Evolutionary conservation across 2,113 vertebrate genomes (phyloP).

Genomic region (Siniperca knerii): DNA sequence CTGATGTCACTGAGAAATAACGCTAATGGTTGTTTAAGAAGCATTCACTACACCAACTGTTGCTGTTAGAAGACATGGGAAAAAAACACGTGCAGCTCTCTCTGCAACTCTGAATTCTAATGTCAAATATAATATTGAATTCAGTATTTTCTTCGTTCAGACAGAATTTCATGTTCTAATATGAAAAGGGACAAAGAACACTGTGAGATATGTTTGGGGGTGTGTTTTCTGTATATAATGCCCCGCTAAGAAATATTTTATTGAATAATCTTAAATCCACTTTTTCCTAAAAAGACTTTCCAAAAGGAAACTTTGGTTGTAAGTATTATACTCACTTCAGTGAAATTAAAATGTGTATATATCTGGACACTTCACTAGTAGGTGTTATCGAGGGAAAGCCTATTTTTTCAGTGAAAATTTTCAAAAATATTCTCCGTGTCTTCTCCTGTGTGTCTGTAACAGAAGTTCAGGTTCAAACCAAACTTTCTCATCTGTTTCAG

Average conservation of each 20-base stretch:
- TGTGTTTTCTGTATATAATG: slow-evolving; percentile 57
- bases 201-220: slow-evolving; percentile 68
- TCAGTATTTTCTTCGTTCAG: slow-evolving; percentile 42
- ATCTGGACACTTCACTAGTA: slow-evolving; percentile 58
- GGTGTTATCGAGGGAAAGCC: slow-evolving; percentile 44
- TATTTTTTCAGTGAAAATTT: slow-evolving; percentile 74
- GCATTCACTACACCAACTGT: slow-evolving; percentile 19
- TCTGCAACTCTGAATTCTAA: slow-evolving; percentile 42
- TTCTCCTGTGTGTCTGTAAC: slow-evolving; percentile 53
- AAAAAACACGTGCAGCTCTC: background rate
- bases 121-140: slow-evolving; percentile 26
- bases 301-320: slow-evolving; percentile 31
- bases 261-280: slow-evolving; percentile 28
- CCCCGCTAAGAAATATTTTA: slow-evolving; percentile 56
- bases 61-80: slow-evolving; percentile 8
- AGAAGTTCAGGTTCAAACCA: slow-evolving; percentile 61
- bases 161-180: slow-evolving; percentile 9
- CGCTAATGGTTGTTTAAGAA: slow-evolving; percentile 44
- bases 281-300: slow-evolving; percentile 36
- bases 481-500: slow-evolving; percentile 30
- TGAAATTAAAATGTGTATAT: slow-evolving; percentile 68
- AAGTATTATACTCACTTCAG: slow-evolving; percentile 41
- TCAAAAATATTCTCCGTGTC: slow-evolving; percentile 33
- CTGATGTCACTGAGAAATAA: slow-evolving; percentile 34
- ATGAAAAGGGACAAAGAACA: slow-evolving; percentile 65